Conservation (phyloP, 2,797 vertebrate species). For the Sphenodon punctatus region DNA sequence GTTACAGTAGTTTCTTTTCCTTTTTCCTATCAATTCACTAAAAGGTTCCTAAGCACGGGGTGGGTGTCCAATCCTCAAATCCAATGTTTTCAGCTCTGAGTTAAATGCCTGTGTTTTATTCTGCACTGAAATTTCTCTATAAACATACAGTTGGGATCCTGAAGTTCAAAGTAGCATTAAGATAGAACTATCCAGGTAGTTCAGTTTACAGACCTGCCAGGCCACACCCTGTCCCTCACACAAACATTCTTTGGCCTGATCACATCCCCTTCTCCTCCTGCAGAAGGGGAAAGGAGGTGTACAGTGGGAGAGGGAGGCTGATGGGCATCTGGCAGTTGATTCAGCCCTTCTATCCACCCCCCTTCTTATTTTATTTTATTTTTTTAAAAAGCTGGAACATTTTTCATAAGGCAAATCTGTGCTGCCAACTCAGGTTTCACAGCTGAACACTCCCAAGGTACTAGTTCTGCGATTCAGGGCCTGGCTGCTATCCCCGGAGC, state of each 20-base stretch:
- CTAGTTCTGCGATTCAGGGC: constrained; percentile 89
- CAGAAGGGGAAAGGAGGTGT: neutral
- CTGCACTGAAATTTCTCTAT: no score
- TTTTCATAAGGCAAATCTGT: constrained; percentile 62
- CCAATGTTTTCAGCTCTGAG: neutral
- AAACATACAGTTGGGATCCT: neutral
- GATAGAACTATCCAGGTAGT: neutral
- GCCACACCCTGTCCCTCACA: neutral
- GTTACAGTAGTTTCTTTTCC: no score
- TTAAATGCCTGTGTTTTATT: neutral
- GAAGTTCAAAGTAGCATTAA: accelerated
- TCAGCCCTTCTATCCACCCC: neutral
- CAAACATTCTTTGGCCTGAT: neutral
- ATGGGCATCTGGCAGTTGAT: neutral
- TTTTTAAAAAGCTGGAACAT: constrained; percentile 30
- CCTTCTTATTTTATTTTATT: neutral
- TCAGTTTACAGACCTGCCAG: neutral
- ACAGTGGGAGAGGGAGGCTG: neutral
- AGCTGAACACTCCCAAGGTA: constrained; percentile 92
- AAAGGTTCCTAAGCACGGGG: no score
- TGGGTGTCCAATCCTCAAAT: neutral
- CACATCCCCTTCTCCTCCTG: neutral
- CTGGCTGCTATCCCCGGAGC: constrained; percentile 74
- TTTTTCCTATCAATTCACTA: no score
- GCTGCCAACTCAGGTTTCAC: constrained; percentile 78